Evolutionary conservation across 2,888 invertebrate genomes (phyloP).

Genomic region (Aspidiotus destructor): DNA sequence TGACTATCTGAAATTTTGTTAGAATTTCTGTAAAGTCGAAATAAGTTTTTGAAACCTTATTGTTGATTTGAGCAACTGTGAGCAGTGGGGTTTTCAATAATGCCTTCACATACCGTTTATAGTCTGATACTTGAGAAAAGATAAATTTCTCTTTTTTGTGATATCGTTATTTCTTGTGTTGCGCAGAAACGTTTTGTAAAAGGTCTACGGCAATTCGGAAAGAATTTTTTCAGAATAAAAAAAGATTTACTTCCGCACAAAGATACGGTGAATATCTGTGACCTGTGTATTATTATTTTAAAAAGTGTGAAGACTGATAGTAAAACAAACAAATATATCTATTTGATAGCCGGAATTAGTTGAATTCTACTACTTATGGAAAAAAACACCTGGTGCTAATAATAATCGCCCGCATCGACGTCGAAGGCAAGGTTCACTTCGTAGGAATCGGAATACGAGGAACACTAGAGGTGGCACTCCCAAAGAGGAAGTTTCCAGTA

Average conservation of each 20-base stretch:
- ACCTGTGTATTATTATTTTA: not conserved
- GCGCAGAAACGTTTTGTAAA: constrained; percentile 87
- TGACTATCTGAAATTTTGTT: too few species aligned
- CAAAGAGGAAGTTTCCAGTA: constrained; percentile 53
- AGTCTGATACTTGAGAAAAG: too few species aligned
- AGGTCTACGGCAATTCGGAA: constrained; percentile 95
- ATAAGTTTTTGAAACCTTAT: too few species aligned
- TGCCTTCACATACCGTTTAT: not conserved
- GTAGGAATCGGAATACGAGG: constrained; percentile 77
- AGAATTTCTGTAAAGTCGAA: too few species aligned
- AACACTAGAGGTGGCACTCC: constrained; percentile 70
- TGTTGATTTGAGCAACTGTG: not conserved
- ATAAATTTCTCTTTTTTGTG: too few species aligned
- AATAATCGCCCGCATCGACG: constrained; percentile 90
- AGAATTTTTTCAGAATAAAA: constrained; percentile 95
- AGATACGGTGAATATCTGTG: constrained; percentile 63
- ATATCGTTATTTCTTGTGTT: constrained; percentile 35
- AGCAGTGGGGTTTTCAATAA: not conserved
- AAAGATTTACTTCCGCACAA: constrained; percentile 94
- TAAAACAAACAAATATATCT: too few species aligned
- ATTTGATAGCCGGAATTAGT: constrained; percentile 72
- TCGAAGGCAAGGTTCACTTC: constrained; percentile 71
- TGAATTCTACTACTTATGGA: constrained; percentile 99
- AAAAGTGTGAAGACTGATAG: not conserved
- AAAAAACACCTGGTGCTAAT: constrained; percentile 96